These are phyloP conservation scores for Drosophila nasuta DNA, from an alignment of 1,140 invertebrate species.

Conservation along the genomic window DNA sequence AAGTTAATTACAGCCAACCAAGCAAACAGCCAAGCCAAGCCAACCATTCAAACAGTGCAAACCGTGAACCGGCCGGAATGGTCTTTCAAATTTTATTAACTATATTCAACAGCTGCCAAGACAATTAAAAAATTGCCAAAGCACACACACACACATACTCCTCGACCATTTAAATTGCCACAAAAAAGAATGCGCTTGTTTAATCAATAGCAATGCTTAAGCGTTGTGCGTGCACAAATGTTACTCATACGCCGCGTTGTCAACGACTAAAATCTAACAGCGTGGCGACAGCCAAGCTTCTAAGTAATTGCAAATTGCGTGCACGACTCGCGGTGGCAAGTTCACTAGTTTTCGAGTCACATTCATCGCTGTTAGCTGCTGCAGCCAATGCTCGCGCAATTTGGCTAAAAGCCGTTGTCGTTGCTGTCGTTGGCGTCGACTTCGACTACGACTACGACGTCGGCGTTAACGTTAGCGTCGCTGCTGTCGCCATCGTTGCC, in stretches of 20 bases:
- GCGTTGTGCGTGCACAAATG: slow-evolving; percentile 20
- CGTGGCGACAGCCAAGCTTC: slow-evolving; percentile 29
- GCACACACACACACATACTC: slow-evolving; percentile 9
- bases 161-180: neutral
- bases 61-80: slow-evolving; percentile 12
- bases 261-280: slow-evolving; percentile 20
- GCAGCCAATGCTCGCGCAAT: slow-evolving; percentile 62
- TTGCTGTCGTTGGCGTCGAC: slow-evolving; percentile 8
- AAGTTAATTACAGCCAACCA: slow-evolving; percentile 27
- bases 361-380: slow-evolving; percentile 24
- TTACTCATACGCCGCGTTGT: slow-evolving; percentile 43
- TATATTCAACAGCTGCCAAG: slow-evolving; percentile 37
- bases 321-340: slow-evolving; percentile 48
- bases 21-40: slow-evolving; percentile 3
- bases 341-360: slow-evolving; percentile 54
- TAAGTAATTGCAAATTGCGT: slow-evolving; percentile 80
- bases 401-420: slow-evolving; percentile 73
- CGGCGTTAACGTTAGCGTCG: neutral
- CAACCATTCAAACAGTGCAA: neutral
- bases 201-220: slow-evolving; percentile 46
- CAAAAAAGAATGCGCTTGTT: slow-evolving; percentile 28
- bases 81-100: slow-evolving; percentile 26
- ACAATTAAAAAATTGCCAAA: slow-evolving; percentile 38
- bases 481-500: slow-evolving; percentile 32
- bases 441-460: slow-evolving; percentile 29